Conservation (phyloP, 2,797 vertebrate genomes). For the Champsocephalus esox region DNA sequence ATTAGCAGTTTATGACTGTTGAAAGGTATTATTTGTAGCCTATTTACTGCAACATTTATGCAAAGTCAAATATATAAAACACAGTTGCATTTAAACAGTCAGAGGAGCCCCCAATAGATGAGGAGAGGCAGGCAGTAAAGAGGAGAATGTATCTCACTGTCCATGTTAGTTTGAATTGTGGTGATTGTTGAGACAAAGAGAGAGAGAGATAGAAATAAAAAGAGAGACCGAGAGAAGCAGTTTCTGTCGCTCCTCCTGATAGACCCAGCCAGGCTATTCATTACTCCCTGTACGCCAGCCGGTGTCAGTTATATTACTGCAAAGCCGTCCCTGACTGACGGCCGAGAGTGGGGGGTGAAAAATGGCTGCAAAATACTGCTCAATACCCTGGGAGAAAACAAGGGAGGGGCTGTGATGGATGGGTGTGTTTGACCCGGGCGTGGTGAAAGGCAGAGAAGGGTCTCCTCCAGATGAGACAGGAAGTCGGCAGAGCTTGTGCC, state of each 20-base stretch:
- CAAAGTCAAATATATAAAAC: background rate
- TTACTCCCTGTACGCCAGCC: constrained; percentile 75
- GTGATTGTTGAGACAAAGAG: constrained; percentile 27
- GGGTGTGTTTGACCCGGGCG: constrained; percentile 84
- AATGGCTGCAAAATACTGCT: constrained; percentile 78
- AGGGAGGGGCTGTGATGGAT: constrained; percentile 84
- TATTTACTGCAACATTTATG: background rate
- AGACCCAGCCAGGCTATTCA: constrained; percentile 76
- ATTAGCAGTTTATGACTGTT: background rate
- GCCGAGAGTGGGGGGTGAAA: constrained; percentile 74
- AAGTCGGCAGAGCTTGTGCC: constrained; percentile 68
- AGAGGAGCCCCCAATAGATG: background rate
- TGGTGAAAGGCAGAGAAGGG: constrained; percentile 80
- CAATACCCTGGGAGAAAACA: constrained; percentile 63
- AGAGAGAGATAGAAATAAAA: constrained; percentile 17
- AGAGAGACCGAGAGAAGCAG: constrained; percentile 24
- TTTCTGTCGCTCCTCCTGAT: constrained; percentile 68
- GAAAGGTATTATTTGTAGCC: background rate
- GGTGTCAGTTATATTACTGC: constrained; percentile 81
- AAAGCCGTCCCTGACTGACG: constrained; percentile 78
- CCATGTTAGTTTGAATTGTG: constrained; percentile 49
- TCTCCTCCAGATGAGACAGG: constrained; percentile 83
- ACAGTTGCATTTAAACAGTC: background rate
- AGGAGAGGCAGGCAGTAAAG: background rate
- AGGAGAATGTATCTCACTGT: constrained; percentile 10